phyloP scores from a whole-genome alignment of 2,113 vertebrate species.

The Oxyura jamaicensis region DNA sequence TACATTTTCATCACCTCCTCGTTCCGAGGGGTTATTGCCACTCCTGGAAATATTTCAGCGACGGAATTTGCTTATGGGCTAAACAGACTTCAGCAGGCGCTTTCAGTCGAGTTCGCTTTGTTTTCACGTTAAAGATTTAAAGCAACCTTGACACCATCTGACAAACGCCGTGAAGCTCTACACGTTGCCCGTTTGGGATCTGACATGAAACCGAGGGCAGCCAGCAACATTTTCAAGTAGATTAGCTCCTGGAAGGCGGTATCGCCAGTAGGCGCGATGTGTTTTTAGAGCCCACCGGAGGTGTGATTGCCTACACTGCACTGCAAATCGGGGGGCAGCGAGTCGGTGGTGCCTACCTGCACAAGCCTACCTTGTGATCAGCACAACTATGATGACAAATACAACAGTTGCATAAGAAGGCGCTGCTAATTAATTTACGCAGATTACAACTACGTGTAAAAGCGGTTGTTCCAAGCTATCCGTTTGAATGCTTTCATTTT shows the following conservation, averaged over 20 bases:
- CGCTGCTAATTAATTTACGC: constrained; percentile 39
- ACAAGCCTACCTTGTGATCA: neutral
- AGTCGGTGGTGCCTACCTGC: neutral
- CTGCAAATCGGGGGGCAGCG: neutral
- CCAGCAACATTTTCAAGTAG: neutral
- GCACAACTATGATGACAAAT: neutral
- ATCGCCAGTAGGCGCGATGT: neutral
- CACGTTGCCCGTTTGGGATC: constrained; percentile 60
- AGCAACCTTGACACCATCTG: constrained; percentile 67
- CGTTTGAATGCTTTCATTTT: neutral
- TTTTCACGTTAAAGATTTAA: constrained; percentile 83
- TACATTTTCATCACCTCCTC: constrained; percentile 72
- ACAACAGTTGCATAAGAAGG: constrained; percentile 1
- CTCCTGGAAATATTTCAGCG: constrained; percentile 81
- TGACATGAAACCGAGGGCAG: constrained; percentile 21
- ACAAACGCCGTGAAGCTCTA: constrained; percentile 68
- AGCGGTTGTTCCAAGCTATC: neutral
- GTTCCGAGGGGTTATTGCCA: constrained; percentile 74
- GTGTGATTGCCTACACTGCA: neutral
- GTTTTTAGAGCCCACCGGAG: neutral
- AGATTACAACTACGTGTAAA: constrained; percentile 17
- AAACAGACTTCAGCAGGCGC: constrained; percentile 72
- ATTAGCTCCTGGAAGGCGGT: neutral
- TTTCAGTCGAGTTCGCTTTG: constrained; percentile 74
- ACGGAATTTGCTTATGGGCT: constrained; percentile 77